Base-by-base conservation (phyloP, 2,797 vertebrate species). In the Sylvilagus floridanus region DNA sequence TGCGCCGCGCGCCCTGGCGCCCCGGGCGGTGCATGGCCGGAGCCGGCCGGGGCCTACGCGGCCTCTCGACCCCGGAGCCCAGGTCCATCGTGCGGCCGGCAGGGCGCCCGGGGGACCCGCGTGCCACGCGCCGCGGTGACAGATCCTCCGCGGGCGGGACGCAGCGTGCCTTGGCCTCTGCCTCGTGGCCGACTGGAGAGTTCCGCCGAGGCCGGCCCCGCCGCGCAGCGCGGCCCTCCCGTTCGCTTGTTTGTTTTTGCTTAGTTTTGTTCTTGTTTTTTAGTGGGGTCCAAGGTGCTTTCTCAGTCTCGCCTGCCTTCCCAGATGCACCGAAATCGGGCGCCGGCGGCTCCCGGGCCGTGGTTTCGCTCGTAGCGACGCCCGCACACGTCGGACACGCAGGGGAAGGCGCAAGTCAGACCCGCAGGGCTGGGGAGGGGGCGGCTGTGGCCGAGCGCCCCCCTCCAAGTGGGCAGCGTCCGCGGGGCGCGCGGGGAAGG, bases 381-480 rank as follows among this genome's bases (percentile, higher is more conserved):
- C 79, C 60, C 47, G 84, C 68, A 35, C 81, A 68, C 87, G 54
- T n/a, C 62, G 62, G 8, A 57, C 42, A 63, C 63, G 42, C 37
- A 69, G 63, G 24, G 88, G 13, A 88, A 77, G 87, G 95, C 91
- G 60, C 92, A 96, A 96, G 95, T 97, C 94, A 94, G 77, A 97
- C 54, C 54, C 54, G 14, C 4, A 57, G 19, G 91, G 16, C 88
- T 22, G 87, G 78, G 37, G 77, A 94, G 78, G 91, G 91, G 97
- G 96, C 92, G 90, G 76, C 96, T 90, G 90, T 96, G 95, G 90
- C 93, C 93, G 42, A 42, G 42, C 42, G 42, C 42, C 42, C 42
- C 42, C 42, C 42, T 42, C 98, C 98, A 97, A 97, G 97, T 98
- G 98, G 97, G 42, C 42, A 42, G 42, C 42, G 42, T 8, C 42